These are phyloP conservation scores for Recurvirostra avosetta DNA, from an alignment of 2,113 vertebrate species.

Conservation along the genomic window DNA sequence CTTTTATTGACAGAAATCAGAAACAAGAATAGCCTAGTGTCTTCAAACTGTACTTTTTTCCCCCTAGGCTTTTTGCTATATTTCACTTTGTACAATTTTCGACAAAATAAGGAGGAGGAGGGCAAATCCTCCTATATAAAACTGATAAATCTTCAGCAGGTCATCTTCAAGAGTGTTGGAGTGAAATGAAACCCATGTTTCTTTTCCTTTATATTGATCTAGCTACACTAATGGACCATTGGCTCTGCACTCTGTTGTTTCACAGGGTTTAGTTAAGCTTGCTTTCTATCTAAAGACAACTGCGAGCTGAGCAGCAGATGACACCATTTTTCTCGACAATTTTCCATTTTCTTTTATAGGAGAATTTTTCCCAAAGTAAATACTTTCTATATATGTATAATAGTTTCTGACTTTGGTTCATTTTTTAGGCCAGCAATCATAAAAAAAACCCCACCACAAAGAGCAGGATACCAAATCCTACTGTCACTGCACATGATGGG, in stretches of 20 bases:
- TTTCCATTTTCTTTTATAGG: not conserved
- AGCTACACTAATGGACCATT: slow-evolving; percentile 17
- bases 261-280: slow-evolving; percentile 6
- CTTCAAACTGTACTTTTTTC: not conserved
- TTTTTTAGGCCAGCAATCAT: not conserved
- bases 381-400: not conserved
- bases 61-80: not conserved
- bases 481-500: not conserved
- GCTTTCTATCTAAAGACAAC: not conserved
- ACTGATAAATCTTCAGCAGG: slow-evolving; percentile 37
- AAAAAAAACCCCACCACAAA: not conserved
- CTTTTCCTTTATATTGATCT: slow-evolving; percentile 54
- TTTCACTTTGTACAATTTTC: not conserved
- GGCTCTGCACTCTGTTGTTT: not conserved
- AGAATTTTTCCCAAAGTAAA: not conserved
- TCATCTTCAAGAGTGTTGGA: slow-evolving; percentile 5
- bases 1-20: not conserved
- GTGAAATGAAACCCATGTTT: slow-evolving; percentile 42
- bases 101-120: not conserved
- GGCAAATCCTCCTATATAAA: slow-evolving; percentile 16
- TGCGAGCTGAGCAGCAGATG: not conserved
- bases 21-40: not conserved
- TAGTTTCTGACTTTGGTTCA: not conserved
- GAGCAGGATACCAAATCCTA: not conserved
- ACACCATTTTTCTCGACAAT: not conserved